These are phyloP conservation scores for Anableps anableps DNA, from an alignment of 2,797 vertebrate species.

Conservation along the genomic window DNA sequence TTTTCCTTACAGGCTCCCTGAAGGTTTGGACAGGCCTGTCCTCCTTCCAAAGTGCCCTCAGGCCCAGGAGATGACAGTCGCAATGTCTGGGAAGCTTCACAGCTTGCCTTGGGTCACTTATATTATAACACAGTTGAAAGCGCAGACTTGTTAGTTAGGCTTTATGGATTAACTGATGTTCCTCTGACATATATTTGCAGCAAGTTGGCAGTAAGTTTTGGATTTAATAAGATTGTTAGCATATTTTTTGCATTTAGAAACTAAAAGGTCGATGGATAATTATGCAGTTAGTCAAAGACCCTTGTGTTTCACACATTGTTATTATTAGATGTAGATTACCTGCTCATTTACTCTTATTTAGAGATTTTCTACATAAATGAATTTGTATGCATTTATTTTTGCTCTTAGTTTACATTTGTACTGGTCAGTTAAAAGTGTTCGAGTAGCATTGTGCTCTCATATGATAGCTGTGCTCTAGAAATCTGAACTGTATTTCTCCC, in stretches of 20 bases:
- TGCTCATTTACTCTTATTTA: neutral
- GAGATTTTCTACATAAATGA: neutral
- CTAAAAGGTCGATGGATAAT: neutral
- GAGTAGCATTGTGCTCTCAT: neutral
- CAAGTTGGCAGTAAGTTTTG: neutral
- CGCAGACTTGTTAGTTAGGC: conserved; percentile 16
- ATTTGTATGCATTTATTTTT: neutral
- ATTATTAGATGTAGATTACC: neutral
- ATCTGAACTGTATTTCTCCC: neutral
- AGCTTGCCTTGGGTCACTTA: conserved; percentile 33
- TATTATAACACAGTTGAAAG: conserved; percentile 20
- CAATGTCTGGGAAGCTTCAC: conserved; percentile 58
- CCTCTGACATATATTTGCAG: neutral
- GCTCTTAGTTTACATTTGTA: neutral
- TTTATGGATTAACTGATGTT: conserved; percentile 26
- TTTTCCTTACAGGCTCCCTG: conserved; percentile 51
- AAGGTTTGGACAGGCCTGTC: conserved; percentile 54
- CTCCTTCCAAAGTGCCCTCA: conserved; percentile 43
- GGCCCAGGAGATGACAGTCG: conserved; percentile 60
- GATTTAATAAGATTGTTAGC: neutral
- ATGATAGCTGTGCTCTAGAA: neutral
- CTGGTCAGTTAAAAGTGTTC: neutral
- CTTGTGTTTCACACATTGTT: neutral
- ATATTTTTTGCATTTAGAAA: neutral
- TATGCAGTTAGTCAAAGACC: neutral